Base-by-base conservation (phyloP, 2,797 vertebrate species). In the Bovichtus diacanthus region DNA sequence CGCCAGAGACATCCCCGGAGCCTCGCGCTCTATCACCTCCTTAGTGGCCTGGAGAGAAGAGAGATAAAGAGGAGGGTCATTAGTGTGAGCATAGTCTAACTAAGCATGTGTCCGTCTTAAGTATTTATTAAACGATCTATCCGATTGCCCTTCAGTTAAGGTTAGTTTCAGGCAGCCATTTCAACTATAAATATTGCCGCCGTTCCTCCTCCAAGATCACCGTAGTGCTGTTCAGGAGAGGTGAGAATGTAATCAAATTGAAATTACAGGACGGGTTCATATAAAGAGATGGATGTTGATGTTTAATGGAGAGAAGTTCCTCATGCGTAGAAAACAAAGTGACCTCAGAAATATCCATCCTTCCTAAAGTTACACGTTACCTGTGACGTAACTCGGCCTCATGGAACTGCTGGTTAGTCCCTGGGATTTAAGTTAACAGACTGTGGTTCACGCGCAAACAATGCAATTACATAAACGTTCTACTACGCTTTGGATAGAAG, bases 1-100 rank as follows among this genome's bases (percentile, higher is more conserved):
- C 53, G 98, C 98, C 90, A 99, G 94, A 91, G 98, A 97, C 98
- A 99, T 99, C 87, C 98, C 98, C 67, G 98, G 98, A 68, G 98
- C 98, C 95, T 99, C 98, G 61, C 98, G 96, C 93, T 99, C 98
- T 95, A 99, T 99, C 95, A 99, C 98, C 95, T 99, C 98, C 94
- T 98, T 99, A 92, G 98, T 99, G 92, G 98, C 98, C 98, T 99
- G 94, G 61, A 94, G 93, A 93, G 70, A 94, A 25, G 50, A 60
- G 31, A 49, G 44, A 59, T 34, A 9, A 54, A 46, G 46, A 47
- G 43, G 34, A 54, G 47, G 62, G 43, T n/a, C 78, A 70, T 76
- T 49, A 65, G 71, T 38, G 43, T 29, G 66, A 70, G 74, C 67
- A 56, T 18, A 61, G 47, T 55, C 19, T 15, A 60, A 74, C 64